Evolutionary conservation across 1,140 invertebrate genomes (phyloP).

Genomic region (Drosophila sp.): DNA sequence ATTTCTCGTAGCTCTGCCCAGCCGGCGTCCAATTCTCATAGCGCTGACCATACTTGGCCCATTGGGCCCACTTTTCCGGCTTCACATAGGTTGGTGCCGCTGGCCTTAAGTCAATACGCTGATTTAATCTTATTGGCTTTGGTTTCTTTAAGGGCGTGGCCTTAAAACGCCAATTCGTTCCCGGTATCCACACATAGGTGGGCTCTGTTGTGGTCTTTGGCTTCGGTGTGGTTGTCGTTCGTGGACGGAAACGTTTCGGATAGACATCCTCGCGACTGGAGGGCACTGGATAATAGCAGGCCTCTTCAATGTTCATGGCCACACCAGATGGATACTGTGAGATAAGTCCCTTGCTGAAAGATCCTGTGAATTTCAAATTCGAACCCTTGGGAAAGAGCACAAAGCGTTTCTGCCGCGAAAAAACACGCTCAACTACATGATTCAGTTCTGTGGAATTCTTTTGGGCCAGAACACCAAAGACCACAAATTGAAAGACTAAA

Average conservation of each 20-base stretch:
- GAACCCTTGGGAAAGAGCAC: constrained; percentile 66
- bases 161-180: constrained; percentile 72
- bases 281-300: constrained; percentile 70
- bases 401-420: constrained; percentile 71
- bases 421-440: constrained; percentile 65
- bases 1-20: constrained; percentile 32
- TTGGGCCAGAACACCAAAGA: constrained; percentile 8
- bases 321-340: constrained; percentile 58
- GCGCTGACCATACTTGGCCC: constrained; percentile 51
- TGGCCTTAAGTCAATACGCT: constrained; percentile 52
- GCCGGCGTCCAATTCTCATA: constrained; percentile 45
- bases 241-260: constrained; percentile 64
- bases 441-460: constrained; percentile 42
- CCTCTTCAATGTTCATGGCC: constrained; percentile 63
- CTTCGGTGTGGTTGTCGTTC: constrained; percentile 59
- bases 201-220: constrained; percentile 54
- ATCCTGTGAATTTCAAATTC: constrained; percentile 66
- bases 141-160: constrained; percentile 69
- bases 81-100: constrained; percentile 25
- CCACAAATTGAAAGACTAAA: constrained; percentile 24
- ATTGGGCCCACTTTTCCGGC: constrained; percentile 50
- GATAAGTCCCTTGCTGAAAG: constrained; percentile 60
- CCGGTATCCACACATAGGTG: constrained; percentile 70
- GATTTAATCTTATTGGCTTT: constrained; percentile 36
- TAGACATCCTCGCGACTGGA: constrained; percentile 67